phyloP scores from a whole-genome alignment of 2,113 vertebrate genomes.

The Cavia porcellus region DNA sequence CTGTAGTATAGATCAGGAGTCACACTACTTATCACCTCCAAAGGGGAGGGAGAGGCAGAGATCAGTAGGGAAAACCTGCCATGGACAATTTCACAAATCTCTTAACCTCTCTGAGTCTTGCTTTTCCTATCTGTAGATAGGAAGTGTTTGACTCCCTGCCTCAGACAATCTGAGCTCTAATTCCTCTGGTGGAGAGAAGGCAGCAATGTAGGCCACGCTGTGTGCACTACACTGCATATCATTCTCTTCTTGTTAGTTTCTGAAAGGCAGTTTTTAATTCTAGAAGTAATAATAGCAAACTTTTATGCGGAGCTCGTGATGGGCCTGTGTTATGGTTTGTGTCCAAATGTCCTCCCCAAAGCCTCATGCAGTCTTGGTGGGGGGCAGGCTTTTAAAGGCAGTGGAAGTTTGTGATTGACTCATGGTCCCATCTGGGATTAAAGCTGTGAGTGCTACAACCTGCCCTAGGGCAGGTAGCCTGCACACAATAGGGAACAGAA shows the following conservation, averaged over 20 bases:
- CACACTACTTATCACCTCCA: background rate
- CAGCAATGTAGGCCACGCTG: background rate
- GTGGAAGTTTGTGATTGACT: background rate
- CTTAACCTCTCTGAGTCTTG: slow-evolving; percentile 38
- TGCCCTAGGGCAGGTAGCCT: background rate
- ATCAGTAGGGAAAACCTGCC: slow-evolving; percentile 19
- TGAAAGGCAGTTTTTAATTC: slow-evolving; percentile 46
- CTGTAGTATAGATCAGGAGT: slow-evolving; percentile 36
- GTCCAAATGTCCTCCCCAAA: background rate
- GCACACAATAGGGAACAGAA: background rate
- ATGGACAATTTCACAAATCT: slow-evolving; percentile 30
- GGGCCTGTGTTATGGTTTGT: background rate
- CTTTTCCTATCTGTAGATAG: slow-evolving; percentile 47
- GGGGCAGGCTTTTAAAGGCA: background rate
- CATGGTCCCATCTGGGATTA: background rate
- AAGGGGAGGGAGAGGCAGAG: background rate
- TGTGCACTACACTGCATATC: background rate
- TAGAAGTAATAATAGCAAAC: background rate
- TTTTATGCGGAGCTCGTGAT: background rate
- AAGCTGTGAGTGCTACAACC: background rate
- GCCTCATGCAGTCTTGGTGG: background rate
- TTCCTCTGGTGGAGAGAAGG: background rate
- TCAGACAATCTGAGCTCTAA: background rate
- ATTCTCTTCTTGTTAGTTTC: background rate
- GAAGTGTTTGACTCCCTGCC: background rate